These are phyloP conservation scores for Pogonognathellus flavescens DNA, from an alignment of 1,140 invertebrate species.

Conservation along the genomic window DNA sequence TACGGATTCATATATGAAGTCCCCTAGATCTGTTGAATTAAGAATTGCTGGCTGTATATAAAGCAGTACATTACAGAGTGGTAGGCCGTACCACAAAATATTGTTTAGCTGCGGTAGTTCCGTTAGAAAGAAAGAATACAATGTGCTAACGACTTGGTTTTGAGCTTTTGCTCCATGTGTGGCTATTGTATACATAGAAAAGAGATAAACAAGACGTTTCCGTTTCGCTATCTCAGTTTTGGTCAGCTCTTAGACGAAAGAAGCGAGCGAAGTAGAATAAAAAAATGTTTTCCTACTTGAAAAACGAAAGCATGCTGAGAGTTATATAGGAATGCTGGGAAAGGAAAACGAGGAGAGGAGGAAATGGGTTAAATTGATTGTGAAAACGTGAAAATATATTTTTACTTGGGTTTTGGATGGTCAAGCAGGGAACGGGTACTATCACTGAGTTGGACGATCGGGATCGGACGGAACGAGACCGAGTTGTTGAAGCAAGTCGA, in stretches of 20 bases:
- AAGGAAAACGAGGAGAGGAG: constrained; percentile 39
- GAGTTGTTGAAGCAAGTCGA: constrained; percentile 37
- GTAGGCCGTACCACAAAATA: too few relatives aligned
- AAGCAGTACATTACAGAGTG: too few relatives aligned
- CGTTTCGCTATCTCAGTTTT: constrained; percentile 48
- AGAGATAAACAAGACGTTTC: constrained; percentile 44
- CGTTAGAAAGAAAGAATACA: background rate
- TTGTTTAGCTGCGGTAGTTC: too few relatives aligned
- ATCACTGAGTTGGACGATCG: constrained; percentile 53
- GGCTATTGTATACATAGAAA: background rate
- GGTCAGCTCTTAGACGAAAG: constrained; percentile 14
- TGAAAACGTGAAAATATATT: constrained; percentile 50
- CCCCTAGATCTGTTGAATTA: too few relatives aligned
- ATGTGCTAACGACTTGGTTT: constrained; percentile 32
- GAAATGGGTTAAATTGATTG: constrained; percentile 47
- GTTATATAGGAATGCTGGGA: constrained; percentile 35
- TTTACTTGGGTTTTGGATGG: constrained; percentile 35
- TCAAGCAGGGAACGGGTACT: constrained; percentile 61
- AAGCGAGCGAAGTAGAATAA: constrained; percentile 11
- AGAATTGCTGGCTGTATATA: too few relatives aligned
- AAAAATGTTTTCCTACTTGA: constrained; percentile 46
- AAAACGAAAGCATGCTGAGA: constrained; percentile 30
- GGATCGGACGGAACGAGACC: constrained; percentile 37
- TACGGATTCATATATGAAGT: too few relatives aligned
- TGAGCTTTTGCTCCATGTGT: background rate